These are phyloP conservation scores for Emys orbicularis DNA, from an alignment of 2,797 vertebrate species.

Conservation along the genomic window DNA sequence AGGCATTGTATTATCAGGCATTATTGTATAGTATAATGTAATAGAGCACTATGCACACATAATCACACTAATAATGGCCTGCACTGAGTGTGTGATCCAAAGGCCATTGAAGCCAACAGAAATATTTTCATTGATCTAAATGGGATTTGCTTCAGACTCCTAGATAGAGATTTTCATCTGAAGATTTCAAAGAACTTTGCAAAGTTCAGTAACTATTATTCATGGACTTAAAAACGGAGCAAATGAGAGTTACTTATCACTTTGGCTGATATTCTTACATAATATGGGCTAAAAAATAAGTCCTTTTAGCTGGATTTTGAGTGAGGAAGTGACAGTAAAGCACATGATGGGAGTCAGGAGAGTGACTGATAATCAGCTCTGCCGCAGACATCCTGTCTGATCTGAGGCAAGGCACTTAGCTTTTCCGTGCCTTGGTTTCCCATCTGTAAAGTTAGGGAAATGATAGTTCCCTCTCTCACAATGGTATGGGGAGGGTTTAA, in stretches of 20 bases:
- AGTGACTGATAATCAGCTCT: not conserved
- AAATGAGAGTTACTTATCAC: constrained; percentile 9
- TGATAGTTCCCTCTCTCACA: not conserved
- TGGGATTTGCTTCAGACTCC: not conserved
- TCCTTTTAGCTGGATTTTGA: not conserved
- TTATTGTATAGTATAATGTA: accelerated
- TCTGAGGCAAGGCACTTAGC: not conserved
- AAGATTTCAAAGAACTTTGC: constrained; percentile 1
- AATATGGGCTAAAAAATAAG: not conserved
- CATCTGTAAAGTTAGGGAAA: not conserved
- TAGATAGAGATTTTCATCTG: constrained; percentile 1
- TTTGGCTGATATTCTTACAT: constrained; percentile 4
- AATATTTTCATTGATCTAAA: constrained; percentile 5
- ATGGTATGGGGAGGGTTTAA: not conserved
- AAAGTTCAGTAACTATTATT: constrained; percentile 4
- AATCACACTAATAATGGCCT: not conserved
- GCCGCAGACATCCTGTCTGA: not conserved
- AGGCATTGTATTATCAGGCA: not conserved
- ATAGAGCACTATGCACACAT: accelerated
- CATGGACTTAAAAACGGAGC: constrained; percentile 18
- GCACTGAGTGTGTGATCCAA: constrained; percentile 36
- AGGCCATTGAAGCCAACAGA: constrained; percentile 1
- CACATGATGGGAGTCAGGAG: not conserved
- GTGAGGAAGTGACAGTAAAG: constrained; percentile 8
- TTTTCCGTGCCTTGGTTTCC: not conserved